Base-by-base conservation (phyloP, 35 echinoderm and acorn worm species). In the Chiridota heheva region DNA sequence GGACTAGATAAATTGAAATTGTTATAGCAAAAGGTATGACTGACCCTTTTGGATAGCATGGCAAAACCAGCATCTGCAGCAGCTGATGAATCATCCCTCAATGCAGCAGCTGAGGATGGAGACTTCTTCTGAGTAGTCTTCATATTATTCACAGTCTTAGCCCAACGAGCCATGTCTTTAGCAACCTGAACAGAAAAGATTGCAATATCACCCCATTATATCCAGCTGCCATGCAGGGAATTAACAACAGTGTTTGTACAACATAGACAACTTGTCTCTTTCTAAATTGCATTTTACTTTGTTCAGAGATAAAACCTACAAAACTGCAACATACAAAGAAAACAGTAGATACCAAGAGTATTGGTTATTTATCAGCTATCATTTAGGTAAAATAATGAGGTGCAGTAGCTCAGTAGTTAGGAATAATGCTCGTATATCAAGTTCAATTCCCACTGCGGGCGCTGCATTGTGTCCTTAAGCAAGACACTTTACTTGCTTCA, bases 101-200 rank as follows among this genome's bases (percentile, higher is more conserved):
- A 56, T 24, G 69, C 70, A 27, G 60, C 32, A 2, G 60, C 47
- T 49, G 30, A 60, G 25, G 25, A 33, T 6, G 33, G 8, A 17
- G 24, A 15, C 38, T 85, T 95, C 72, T 85, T 89, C 17, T 40
- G 2, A 55, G 59, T 73, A 24, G 62, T 44, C 73, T 91, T 97
- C 0, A 63, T 73, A 8, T 78, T 59, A 60, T 97, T 97, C 83
- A 91, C 84, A 34, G 81, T 97, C 77, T 83, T 82, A 37, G 94
- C 94, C 94, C 94, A 97, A 42, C 94, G 30, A 75, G 78, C 89
- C 94, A 96, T 97, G 63, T 97, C 94, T 76, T 89, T 97, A 24
- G 89, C 94, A 42, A 96, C 83, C 93, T 96, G 72, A 17, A 83
- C 56, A 36, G 35, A 61, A 1, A 36, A 59, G 43, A 31, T 17